These are phyloP conservation scores for Steatornis caripensis DNA, from an alignment of 2,113 vertebrate genomes.

Conservation along the genomic window DNA sequence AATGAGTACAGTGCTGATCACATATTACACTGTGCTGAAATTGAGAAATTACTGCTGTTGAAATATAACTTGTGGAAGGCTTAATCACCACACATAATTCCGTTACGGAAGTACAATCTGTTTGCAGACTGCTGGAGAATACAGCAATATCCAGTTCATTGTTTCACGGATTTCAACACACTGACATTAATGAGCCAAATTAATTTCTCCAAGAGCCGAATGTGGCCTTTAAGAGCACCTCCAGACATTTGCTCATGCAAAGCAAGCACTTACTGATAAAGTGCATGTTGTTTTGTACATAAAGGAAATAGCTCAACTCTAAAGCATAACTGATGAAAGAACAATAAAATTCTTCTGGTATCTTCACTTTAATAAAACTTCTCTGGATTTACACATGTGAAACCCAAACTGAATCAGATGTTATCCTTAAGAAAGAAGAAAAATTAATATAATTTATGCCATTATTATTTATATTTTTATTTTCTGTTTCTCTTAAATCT, in stretches of 20 bases:
- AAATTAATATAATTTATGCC: not conserved
- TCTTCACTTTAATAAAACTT: not conserved
- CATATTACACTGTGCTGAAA: not conserved
- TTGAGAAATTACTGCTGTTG: not conserved
- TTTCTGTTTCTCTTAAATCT: not conserved
- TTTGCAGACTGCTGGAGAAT: not conserved
- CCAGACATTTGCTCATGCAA: not conserved
- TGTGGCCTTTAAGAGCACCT: not conserved
- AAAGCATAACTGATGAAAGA: not conserved
- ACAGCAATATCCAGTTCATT: not conserved
- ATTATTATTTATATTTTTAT: not conserved
- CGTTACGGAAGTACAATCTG: not conserved
- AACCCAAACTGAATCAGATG: not conserved
- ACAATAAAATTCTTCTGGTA: not conserved
- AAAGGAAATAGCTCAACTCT: not conserved
- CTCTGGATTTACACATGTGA: not conserved
- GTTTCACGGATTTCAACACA: not conserved
- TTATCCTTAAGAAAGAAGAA: not conserved
- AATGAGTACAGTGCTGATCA: not conserved
- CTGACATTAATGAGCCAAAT: not conserved
- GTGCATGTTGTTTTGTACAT: not conserved
- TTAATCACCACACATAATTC: not conserved
- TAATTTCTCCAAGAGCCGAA: not conserved
- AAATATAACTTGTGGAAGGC: not conserved
- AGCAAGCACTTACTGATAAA: not conserved